Percentiles rank a stretch among this genome's conserved stretches.
phyloP scores from a whole-genome alignment of 2,888 invertebrate genomes.

The Caenorhabditis parvicauda region DNA sequence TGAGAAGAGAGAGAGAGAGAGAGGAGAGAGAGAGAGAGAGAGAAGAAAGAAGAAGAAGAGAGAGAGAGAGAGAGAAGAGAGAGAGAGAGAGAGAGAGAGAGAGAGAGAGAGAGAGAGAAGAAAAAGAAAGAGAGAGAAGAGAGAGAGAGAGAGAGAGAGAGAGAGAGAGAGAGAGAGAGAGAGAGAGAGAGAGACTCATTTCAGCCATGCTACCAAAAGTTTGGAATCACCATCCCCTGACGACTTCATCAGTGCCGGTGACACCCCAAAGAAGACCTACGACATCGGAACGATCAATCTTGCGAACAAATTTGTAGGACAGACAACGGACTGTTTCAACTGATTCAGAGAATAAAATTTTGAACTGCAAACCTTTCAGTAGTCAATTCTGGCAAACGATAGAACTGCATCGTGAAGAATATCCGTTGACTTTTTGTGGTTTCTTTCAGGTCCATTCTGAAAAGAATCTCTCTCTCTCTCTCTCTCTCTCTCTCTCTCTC shows the following conservation, averaged over 20 bases:
- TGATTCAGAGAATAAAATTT: too few relatives aligned
- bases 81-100: too few relatives aligned
- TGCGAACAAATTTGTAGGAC: conserved; percentile 24
- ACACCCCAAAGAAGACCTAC: conserved; percentile 19
- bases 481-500: conserved; percentile 6
- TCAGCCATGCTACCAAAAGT: conserved; percentile 44
- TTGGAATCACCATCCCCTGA: conserved; percentile 51
- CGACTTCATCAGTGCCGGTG: conserved; percentile 39
- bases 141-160: too few relatives aligned
- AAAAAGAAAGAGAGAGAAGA: too few relatives aligned
- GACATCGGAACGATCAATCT: conserved; percentile 33
- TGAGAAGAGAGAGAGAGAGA: too few relatives aligned
- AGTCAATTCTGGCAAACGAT: conserved; percentile 66
- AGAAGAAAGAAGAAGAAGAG: too few relatives aligned
- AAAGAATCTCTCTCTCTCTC: too few relatives aligned
- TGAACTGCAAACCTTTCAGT: conserved; percentile 64
- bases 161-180: too few relatives aligned
- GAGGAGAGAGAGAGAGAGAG: too few relatives aligned
- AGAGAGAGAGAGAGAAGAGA: too few relatives aligned
- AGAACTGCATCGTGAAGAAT: conserved; percentile 68
- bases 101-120: too few relatives aligned
- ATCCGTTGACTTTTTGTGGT: conserved; percentile 49
- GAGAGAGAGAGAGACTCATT: background rate
- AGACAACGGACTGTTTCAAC: conserved; percentile 32
- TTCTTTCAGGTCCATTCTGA: conserved; percentile 7